A percentile compares a stretch with the other conserved stretches of the same genome.
Conservation (phyloP, 2,113 vertebrate species). For the Onychostruthus taczanowskii region DNA sequence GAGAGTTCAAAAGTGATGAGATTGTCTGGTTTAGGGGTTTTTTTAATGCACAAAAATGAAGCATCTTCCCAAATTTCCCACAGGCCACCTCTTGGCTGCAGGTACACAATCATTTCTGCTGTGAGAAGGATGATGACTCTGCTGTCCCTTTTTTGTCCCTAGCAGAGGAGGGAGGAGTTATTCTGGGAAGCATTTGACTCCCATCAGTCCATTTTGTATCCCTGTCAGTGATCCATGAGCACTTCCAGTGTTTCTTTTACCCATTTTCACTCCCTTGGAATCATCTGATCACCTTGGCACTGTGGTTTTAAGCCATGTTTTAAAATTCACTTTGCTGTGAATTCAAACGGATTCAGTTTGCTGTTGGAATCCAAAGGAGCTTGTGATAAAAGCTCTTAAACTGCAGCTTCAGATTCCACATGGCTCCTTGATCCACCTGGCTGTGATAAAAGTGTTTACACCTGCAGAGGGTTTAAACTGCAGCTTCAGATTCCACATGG, state of each 20-base stretch:
- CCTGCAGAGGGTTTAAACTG: background rate
- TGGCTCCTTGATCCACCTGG: too few relatives aligned
- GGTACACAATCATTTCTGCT: background rate
- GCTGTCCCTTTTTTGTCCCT: background rate
- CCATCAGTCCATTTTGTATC: accelerated
- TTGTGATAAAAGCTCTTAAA: too few relatives aligned
- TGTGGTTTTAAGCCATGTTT: background rate
- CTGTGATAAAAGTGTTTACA: background rate
- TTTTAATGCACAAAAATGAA: background rate
- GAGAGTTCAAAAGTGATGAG: background rate
- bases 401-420: too few relatives aligned
- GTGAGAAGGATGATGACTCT: background rate
- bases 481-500: background rate
- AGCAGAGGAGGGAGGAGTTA: background rate
- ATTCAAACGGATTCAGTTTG: background rate
- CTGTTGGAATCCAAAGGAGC: background rate
- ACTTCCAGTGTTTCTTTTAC: background rate
- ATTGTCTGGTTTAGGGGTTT: background rate
- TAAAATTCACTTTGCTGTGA: background rate
- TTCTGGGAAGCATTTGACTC: background rate
- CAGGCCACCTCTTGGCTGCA: background rate
- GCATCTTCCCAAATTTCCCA: background rate
- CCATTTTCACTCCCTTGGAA: background rate
- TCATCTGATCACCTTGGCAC: background rate
- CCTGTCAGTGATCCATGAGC: background rate